Base-by-base conservation (phyloP, 2,888 invertebrate species). In the Lochmaea crataegi region DNA sequence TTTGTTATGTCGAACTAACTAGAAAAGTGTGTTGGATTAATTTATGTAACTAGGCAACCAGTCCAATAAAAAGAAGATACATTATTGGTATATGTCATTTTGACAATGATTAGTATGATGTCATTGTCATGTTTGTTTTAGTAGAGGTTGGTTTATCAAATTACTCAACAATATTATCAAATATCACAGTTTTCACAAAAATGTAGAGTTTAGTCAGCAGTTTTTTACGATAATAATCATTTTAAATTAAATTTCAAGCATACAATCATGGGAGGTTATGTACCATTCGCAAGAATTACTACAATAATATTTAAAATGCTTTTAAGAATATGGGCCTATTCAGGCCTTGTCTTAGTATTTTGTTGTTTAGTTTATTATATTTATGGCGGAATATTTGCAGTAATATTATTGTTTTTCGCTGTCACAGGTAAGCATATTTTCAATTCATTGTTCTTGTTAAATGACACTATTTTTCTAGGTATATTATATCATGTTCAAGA, bases 401-500 rank as follows among this genome's bases (percentile, higher is more conserved):
- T 94, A 77, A 86, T 90, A 51, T 89, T 95, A 69, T 89, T 96
- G 74, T 88, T 90, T 77, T 87, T 92, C 72, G 93, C 94, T 68
- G 87, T 92, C 60, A 89, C 93, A 86, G 94, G 96, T 94, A 89
- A 87, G 84, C 76, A 41, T 11, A 16, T 56, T 64, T 9, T 42
- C 4, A 18, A 42, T 42, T 14, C 32, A 65, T 65, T 56, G 66
- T 65, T 56, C 41, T 53, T 45, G 65, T 18, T 18, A 12, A 42
- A n/a, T 12, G n/a, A n/a, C 18, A 42, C 16, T 3, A 11, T 63
- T 42, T 72, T 76, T 87, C 87, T 53, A 95, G 96, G 93, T 74
- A 91, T 95, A 79, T 88, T 96, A 65, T 97, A 97, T 87, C 92
- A 92, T 85, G 93, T 93, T 68, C 96, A 97, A 87, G 97, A 96